A percentile compares a stretch with the other conserved stretches of the same genome.
Conservation (phyloP, 2,113 vertebrate genomes). For the Polypterus bichir region DNA sequence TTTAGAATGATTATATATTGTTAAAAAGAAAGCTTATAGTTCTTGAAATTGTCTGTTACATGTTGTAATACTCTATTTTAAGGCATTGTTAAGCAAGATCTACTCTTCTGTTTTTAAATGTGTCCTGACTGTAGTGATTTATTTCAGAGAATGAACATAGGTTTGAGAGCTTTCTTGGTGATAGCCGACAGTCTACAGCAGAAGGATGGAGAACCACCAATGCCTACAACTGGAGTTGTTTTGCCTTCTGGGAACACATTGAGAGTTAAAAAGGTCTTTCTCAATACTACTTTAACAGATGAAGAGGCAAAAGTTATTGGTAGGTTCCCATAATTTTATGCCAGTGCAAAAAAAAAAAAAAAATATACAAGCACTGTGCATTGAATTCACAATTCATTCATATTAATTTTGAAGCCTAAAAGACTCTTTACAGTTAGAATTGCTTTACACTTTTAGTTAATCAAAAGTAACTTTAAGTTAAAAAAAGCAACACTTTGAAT, state of each 20-base stretch:
- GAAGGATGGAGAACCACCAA: slow-evolving; percentile 93
- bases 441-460: too few species aligned
- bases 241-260: slow-evolving; percentile 97
- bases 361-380: too few species aligned
- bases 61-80: not conserved
- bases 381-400: too few species aligned
- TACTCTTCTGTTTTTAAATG: not conserved
- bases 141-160: slow-evolving; percentile 92
- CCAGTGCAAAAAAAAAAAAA: too few species aligned
- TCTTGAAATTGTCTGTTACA: too few species aligned
- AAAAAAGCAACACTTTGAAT: too few species aligned
- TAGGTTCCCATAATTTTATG: slow-evolving; percentile 28
- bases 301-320: slow-evolving; percentile 97
- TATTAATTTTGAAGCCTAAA: too few species aligned
- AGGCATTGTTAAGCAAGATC: not conserved
- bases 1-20: too few species aligned
- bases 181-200: slow-evolving; percentile 96
- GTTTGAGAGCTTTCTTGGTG: slow-evolving; percentile 90
- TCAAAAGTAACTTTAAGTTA: too few species aligned
- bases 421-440: too few species aligned
- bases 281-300: slow-evolving; percentile 93
- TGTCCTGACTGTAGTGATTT: not conserved
- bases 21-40: too few species aligned
- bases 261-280: slow-evolving; percentile 95
- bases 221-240: slow-evolving; percentile 93